Evolutionary conservation across 1,140 invertebrate genomes (phyloP).

Genomic region (Eumeta japonica): DNA sequence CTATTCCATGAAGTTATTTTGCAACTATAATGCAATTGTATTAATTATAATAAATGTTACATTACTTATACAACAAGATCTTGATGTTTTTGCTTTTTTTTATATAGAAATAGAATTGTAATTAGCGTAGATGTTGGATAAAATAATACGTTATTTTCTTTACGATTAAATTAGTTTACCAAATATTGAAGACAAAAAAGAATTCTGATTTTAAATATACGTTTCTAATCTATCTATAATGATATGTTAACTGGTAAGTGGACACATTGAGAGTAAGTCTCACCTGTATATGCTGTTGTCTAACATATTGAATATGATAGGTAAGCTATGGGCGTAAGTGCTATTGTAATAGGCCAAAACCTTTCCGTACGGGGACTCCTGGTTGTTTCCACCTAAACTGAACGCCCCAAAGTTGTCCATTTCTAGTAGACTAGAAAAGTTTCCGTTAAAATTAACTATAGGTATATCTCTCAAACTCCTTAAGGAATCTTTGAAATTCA

Average conservation of each 20-base stretch:
- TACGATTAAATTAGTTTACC: not conserved
- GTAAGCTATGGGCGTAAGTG: slow-evolving; percentile 75
- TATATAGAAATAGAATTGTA: too few relatives aligned
- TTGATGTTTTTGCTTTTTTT: too few relatives aligned
- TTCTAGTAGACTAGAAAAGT: slow-evolving; percentile 62
- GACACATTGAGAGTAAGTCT: slow-evolving; percentile 30
- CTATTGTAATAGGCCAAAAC: slow-evolving; percentile 74
- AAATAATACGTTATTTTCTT: too few relatives aligned
- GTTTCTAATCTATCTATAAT: not conserved
- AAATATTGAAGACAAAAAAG: not conserved
- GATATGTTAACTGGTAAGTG: not conserved
- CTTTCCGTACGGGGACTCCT: slow-evolving; percentile 49
- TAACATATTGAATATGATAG: slow-evolving; percentile 73
- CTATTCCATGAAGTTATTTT: too few relatives aligned
- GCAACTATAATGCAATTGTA: too few relatives aligned
- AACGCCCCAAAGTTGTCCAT: slow-evolving; percentile 66
- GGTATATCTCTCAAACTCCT: slow-evolving; percentile 46
- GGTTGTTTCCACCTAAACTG: slow-evolving; percentile 59
- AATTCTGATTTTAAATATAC: not conserved
- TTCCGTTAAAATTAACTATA: slow-evolving; percentile 62
- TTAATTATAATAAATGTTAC: too few relatives aligned
- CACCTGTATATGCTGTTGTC: slow-evolving; percentile 71
- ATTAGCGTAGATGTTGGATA: too few relatives aligned
- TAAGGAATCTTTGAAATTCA: slow-evolving; percentile 40
- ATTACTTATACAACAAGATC: too few relatives aligned